Base-by-base conservation (phyloP, 2,797 vertebrate genomes). In the Coregonus suidteri region DNA sequence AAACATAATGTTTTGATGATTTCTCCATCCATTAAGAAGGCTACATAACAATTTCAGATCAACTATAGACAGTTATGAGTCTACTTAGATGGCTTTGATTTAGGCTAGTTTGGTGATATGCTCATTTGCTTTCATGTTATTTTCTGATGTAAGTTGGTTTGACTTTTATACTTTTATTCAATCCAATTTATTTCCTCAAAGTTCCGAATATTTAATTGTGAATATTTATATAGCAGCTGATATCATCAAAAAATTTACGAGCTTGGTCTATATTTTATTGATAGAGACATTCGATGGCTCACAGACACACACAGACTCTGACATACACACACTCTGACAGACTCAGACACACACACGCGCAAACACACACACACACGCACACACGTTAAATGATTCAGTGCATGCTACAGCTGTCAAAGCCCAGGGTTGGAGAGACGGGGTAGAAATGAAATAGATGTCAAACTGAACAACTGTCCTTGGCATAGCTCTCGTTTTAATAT, bases 191-290 rank as follows among this genome's bases (percentile, higher is more conserved):
- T 69, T 65, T 84, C 77, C 71, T 75, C 6, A 77, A 47, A 52
- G 65, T 18, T 66, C 54, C 78, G 18, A 76, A 84, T 79, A 82
- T 82, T 83, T 84, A 35, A 86, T 67, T 54, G 52, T 30, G 59
- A 34, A 35, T 74, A 73, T 73, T 64, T 76, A 66, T 25, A 78
- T 30, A 75, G 75, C 77, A 77, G 78, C 77, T 86, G 82, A 81
- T 74, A 78, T 78, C 59, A 82, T 83, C 76, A 80, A 76, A 82
- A 73, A 20, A 71, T 83, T 76, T 67, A 71, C 59, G 34, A 76
- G 76, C 67, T 76, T 25, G 7, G 3, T 34, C 73, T 53, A 82
- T 83, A 71, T 83, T 82, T 75, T 82, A 84, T 86, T 82, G 70
- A 78, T 64, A 68, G 3, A 30, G 75, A 74, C 53, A 16, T 47